Conservation (phyloP, 1,140 invertebrate genomes). For the Apocrypta bakeri region DNA sequence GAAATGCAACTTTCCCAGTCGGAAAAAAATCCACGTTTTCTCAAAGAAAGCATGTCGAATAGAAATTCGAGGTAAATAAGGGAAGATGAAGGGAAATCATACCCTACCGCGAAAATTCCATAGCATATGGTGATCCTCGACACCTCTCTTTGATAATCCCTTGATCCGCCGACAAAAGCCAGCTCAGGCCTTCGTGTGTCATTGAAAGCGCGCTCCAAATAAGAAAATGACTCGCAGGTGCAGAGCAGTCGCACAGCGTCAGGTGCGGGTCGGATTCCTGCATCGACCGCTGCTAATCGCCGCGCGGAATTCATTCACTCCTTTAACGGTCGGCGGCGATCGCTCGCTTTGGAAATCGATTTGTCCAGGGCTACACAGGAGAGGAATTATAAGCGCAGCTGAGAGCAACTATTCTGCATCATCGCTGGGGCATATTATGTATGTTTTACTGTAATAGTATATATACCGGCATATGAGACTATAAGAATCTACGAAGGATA, state of each 20-base stretch:
- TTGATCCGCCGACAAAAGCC: neutral
- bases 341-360: slow-evolving; percentile 28
- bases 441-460: too few relatives aligned
- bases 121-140: neutral
- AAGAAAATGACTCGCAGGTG: slow-evolving; percentile 11
- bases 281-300: neutral
- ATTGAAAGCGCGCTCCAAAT: neutral
- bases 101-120: neutral
- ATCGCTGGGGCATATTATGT: neutral
- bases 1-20: neutral
- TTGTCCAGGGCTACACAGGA: neutral
- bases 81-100: neutral
- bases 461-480: neutral
- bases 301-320: slow-evolving; percentile 14
- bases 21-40: neutral
- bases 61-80: too few relatives aligned
- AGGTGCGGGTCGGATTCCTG: neutral
- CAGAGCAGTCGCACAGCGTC: neutral
- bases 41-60: neutral
- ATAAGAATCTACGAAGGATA: neutral
- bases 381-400: slow-evolving; percentile 10
- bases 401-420: neutral
- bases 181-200: neutral
- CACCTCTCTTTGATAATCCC: neutral
- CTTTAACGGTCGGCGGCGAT: slow-evolving; percentile 22